phyloP scores from a whole-genome alignment of 2,888 invertebrate genomes.

The Polyommatus iphigenia region DNA sequence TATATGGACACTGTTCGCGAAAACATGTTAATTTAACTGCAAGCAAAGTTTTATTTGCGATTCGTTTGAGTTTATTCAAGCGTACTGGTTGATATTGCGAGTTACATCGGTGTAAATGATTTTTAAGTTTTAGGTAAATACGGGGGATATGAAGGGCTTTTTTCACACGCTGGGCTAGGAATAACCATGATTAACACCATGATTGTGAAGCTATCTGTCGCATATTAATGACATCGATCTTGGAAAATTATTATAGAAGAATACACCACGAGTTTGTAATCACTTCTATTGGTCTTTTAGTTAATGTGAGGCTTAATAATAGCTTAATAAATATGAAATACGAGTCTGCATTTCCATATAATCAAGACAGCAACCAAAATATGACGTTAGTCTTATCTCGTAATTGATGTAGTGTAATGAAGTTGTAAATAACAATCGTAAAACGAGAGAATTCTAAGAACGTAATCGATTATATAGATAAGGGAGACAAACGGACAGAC shows the following conservation, averaged over 20 bases:
- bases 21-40: conserved; percentile 29
- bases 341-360: neutral
- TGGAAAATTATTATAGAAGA: too few relatives aligned
- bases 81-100: neutral
- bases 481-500: conserved; percentile 70
- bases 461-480: conserved; percentile 51
- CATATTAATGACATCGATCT: too few relatives aligned
- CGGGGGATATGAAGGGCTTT: too few relatives aligned
- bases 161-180: too few relatives aligned
- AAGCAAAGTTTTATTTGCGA: neutral
- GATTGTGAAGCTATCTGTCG: too few relatives aligned
- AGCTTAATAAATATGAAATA: neutral
- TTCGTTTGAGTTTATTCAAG: neutral
- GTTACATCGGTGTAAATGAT: neutral
- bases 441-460: conserved; percentile 60
- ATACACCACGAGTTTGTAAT: too few relatives aligned
- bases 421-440: conserved; percentile 38
- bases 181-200: too few relatives aligned
- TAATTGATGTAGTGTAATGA: conserved; percentile 25
- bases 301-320: neutral
- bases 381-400: neutral
- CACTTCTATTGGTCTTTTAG: too few relatives aligned
- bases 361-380: neutral
- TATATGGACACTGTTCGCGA: conserved; percentile 28
- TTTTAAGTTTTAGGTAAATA: neutral